Conservation (phyloP, 1,140 invertebrate species). For the Archegozetes longisetosus region DNA sequence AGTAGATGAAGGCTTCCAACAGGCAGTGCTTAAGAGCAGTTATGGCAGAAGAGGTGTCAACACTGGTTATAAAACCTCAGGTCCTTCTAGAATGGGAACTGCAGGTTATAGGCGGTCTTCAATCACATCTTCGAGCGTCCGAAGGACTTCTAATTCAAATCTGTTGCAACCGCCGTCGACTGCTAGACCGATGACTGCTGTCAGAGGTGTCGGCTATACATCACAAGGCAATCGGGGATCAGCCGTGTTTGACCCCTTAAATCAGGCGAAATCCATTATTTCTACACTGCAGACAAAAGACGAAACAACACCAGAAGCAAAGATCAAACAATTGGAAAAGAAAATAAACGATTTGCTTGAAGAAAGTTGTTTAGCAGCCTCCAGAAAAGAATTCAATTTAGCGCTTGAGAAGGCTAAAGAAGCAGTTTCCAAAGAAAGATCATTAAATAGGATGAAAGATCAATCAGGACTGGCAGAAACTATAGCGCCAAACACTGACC, state of each 20-base stretch:
- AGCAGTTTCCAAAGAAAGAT: constrained; percentile 76
- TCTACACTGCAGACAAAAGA: constrained; percentile 20
- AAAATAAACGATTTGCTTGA: constrained; percentile 69
- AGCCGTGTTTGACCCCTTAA: constrained; percentile 52
- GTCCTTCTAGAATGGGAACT: constrained; percentile 19
- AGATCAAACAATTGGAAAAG: constrained; percentile 59
- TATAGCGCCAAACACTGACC: constrained; percentile 18
- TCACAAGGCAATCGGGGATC: constrained; percentile 30
- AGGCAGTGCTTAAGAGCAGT: constrained; percentile 41
- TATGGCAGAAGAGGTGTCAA: constrained; percentile 35
- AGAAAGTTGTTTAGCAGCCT: constrained; percentile 52
- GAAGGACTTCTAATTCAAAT: constrained; percentile 12
- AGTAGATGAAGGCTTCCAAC: constrained; percentile 45
- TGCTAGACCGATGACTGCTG: constrained; percentile 74
- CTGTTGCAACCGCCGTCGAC: constrained; percentile 23
- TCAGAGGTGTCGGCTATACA: constrained; percentile 85
- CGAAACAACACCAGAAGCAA: constrained; percentile 54
- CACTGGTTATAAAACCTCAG: constrained; percentile 34
- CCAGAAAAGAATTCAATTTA: constrained; percentile 33
- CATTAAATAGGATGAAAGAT: constrained; percentile 73
- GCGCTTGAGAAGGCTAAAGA: constrained; percentile 88
- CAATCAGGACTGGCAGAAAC: constrained; percentile 33
- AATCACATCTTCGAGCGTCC: neutral
- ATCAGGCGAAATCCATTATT: constrained; percentile 39
- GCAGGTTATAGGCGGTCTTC: constrained; percentile 4